Evolutionary conservation across 2,113 vertebrate species (phyloP), one percentile per base, ranked within the genome.

Genomic region (Vidua chalybeata): DNA sequence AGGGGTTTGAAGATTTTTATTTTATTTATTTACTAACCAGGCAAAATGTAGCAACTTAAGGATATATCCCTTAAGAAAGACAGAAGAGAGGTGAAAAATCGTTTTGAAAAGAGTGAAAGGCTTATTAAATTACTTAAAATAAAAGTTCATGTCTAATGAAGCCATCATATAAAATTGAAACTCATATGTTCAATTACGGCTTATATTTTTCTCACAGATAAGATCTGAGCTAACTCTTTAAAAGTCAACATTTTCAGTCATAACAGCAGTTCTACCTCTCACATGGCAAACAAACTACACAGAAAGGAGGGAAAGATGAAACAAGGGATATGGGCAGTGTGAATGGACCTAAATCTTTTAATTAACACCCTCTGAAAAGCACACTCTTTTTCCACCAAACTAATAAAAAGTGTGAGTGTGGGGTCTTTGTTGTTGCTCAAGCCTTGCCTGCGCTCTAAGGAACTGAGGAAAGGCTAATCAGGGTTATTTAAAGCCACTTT

Each of bases 341-440:
- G 98, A 99, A 98, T 98, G 96, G 97, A 97, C 77, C 97, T 98
- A 99, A 98, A 99, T 98, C 98, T 99, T 99, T 99, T 99, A 98
- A 99, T 99, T 99, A 99, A 99, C 97, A 98, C 97, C 97, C 98
- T 98, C 98, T 98, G 98, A 99, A 99, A 99, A 98, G 98, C 98
- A 98, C 97, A 98, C 98, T 98, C 98, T 98, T 98, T 98, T 97
- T 98, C 98, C 97, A 98, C 97, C 98, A 97, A 98, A 98, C 98
- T 98, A 99, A 99, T 99, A 98, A 98, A 98, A 98, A 96, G 82
- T 94, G 97, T 98, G 98, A 98, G 98, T 97, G 97, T 98, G 98
- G 97, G 97, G 98, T 98, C 98, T 98, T 98, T 98, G 93, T 98
- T 98, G 97, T 97, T 97, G 97, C 89, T 96, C 96, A 97, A 97